Evolutionary conservation across 2,888 invertebrate species (phyloP).

Genomic region (Drosophila melanosoma): DNA sequence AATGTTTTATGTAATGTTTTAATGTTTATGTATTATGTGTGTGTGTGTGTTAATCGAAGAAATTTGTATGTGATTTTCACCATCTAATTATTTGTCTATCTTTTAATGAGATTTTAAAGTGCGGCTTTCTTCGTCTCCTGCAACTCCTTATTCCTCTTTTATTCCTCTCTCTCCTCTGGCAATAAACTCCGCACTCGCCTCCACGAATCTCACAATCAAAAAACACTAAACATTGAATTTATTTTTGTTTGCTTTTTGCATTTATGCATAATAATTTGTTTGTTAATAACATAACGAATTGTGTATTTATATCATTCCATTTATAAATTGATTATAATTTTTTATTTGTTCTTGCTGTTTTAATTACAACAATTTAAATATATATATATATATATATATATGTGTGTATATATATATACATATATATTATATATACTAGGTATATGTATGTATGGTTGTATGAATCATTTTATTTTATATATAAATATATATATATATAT

Average conservation of each 20-base stretch:
- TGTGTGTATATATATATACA: slow-evolving; percentile 63
- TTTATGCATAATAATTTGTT: slow-evolving; percentile 69
- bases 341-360: slow-evolving; percentile 40
- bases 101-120: slow-evolving; percentile 73
- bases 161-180: slow-evolving; percentile 1
- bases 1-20: slow-evolving; percentile 59
- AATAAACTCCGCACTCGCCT: slow-evolving; percentile 7
- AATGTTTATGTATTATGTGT: slow-evolving; percentile 23
- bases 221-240: slow-evolving; percentile 73
- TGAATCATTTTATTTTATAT: slow-evolving; percentile 39
- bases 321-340: slow-evolving; percentile 54
- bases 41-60: slow-evolving; percentile 42
- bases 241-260: slow-evolving; percentile 45
- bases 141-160: neutral
- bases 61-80: slow-evolving; percentile 56
- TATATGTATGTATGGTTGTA: slow-evolving; percentile 62
- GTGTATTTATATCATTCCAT: slow-evolving; percentile 60
- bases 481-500: slow-evolving; percentile 48
- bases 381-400: slow-evolving; percentile 60
- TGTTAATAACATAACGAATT: slow-evolving; percentile 66
- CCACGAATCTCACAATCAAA: slow-evolving; percentile 61
- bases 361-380: slow-evolving; percentile 78
- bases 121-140: slow-evolving; percentile 12
- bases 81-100: slow-evolving; percentile 78
- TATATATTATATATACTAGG: slow-evolving; percentile 58